Conservation (phyloP, 2,888 invertebrate species). For the Protonemura montana region DNA sequence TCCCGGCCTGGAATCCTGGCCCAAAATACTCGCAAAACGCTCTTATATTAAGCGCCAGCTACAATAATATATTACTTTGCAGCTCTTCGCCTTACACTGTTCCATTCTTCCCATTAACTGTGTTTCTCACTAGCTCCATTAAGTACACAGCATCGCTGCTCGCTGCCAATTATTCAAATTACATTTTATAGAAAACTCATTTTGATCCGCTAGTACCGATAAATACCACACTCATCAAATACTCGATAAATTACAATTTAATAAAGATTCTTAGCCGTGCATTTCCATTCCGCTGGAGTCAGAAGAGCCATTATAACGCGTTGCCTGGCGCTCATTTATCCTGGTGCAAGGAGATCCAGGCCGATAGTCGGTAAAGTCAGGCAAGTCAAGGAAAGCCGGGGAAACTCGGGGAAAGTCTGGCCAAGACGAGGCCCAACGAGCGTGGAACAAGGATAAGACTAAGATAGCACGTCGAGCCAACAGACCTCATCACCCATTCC, state of each 20-base stretch:
- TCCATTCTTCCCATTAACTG: background rate
- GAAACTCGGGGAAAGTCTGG: background rate
- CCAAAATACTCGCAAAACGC: background rate
- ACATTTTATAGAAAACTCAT: slow-evolving; percentile 42
- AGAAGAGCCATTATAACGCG: background rate
- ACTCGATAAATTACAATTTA: slow-evolving; percentile 45
- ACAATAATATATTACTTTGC: background rate
- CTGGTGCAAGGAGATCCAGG: background rate
- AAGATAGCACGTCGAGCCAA: slow-evolving; percentile 22
- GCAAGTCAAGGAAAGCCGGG: background rate
- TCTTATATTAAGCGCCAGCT: background rate
- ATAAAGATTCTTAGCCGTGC: slow-evolving; percentile 39
- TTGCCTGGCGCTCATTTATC: background rate
- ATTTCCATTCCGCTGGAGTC: slow-evolving; percentile 38
- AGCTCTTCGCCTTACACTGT: background rate
- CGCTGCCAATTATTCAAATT: slow-evolving; percentile 42
- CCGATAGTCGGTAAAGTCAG: background rate
- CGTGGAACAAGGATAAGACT: slow-evolving; percentile 13
- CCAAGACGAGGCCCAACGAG: background rate
- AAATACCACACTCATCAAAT: slow-evolving; percentile 43
- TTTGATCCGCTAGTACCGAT: slow-evolving; percentile 15
- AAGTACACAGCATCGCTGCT: background rate
- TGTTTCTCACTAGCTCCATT: background rate
- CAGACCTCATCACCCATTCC: slow-evolving; percentile 19
- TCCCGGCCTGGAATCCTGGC: background rate